Percentiles rank a stretch among this genome's conserved stretches.
Evolutionary conservation across 1,140 invertebrate species (phyloP).

Genomic region (Brachionus manjavacas): DNA sequence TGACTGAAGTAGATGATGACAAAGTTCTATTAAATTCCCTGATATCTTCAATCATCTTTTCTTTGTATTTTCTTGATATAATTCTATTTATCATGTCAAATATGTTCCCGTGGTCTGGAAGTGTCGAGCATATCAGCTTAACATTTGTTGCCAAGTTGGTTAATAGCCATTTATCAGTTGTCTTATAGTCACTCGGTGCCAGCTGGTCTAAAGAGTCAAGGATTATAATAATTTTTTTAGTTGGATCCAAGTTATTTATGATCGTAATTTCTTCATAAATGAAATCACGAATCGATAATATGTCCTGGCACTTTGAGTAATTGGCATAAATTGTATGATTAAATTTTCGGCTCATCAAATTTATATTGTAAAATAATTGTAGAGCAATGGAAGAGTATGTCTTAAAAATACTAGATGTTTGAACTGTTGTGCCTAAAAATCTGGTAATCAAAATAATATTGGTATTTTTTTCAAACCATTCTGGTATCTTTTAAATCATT

Average conservation of each 20-base stretch:
- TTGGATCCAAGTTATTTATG: not conserved
- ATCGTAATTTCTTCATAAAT: not conserved
- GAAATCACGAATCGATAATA: not conserved
- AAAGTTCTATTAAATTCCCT: not conserved
- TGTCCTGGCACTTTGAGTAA: not conserved
- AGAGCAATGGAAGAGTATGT: not conserved
- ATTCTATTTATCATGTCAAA: conserved; percentile 46
- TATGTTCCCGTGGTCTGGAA: conserved; percentile 50
- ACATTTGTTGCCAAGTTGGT: conserved; percentile 49
- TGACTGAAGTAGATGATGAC: not conserved
- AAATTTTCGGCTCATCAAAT: not conserved
- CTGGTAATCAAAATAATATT: conserved; percentile 47
- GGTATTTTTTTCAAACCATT: conserved; percentile 1
- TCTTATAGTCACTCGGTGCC: conserved; percentile 46
- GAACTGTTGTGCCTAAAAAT: conserved; percentile 50
- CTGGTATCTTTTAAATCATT: not conserved
- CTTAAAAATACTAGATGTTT: conserved; percentile 43
- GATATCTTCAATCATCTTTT: conserved; percentile 34
- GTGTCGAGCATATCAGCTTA: conserved; percentile 67
- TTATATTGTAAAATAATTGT: conserved; percentile 22
- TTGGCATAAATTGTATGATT: not conserved
- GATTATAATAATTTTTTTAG: conserved; percentile 46
- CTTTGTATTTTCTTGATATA: conserved; percentile 43
- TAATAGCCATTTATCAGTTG: conserved; percentile 51
- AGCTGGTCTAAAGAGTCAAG: conserved; percentile 56